A percentile compares a stretch with the other conserved stretches of the same genome.
Evolutionary conservation across 2,888 invertebrate species (phyloP).

Genomic region (Xestia rhomboidea): DNA sequence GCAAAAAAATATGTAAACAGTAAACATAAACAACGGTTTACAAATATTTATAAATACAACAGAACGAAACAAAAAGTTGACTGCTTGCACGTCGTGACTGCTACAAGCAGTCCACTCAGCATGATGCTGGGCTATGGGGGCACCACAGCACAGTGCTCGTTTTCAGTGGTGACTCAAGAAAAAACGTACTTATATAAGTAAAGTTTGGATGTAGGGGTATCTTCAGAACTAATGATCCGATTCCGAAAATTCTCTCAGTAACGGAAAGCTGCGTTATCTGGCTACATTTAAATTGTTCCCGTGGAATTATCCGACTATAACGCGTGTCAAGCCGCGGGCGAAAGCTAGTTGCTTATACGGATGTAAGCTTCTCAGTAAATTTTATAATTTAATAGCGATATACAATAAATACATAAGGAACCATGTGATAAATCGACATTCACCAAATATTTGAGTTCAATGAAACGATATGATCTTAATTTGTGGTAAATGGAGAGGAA

Average conservation of each 20-base stretch:
- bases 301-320: neutral
- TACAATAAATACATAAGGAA: neutral
- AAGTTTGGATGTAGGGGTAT: neutral
- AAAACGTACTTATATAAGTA: too few relatives aligned
- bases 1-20: neutral
- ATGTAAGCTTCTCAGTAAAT: neutral
- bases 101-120: neutral
- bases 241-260: neutral
- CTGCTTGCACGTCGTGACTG: neutral
- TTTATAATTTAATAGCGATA: neutral
- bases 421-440: conserved; percentile 5
- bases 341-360: neutral
- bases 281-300: neutral
- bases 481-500: conserved; percentile 21
- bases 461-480: conserved; percentile 20
- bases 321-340: neutral
- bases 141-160: too few relatives aligned
- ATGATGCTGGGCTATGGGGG: too few relatives aligned
- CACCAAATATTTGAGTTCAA: conserved; percentile 5
- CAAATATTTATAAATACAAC: neutral
- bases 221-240: neutral
- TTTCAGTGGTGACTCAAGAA: too few relatives aligned
- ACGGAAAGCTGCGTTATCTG: neutral
- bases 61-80: neutral
- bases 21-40: neutral